These are phyloP conservation scores for Colossoma macropomum DNA, from an alignment of 2,113 vertebrate genomes.

Conservation along the genomic window DNA sequence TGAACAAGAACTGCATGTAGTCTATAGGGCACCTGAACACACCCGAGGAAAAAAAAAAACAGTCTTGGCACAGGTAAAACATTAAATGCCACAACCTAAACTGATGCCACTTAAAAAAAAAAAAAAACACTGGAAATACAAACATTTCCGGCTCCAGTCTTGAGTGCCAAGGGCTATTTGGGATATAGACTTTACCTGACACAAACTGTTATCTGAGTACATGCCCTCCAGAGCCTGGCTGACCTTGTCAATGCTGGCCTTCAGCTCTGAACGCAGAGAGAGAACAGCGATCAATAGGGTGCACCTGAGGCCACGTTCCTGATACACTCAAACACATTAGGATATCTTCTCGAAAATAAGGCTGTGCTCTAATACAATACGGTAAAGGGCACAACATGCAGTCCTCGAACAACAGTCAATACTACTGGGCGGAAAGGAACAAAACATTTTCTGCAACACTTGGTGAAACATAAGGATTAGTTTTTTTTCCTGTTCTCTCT, in stretches of 20 bases:
- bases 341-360: conserved; percentile 57
- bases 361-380: conserved; percentile 47
- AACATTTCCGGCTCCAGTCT: conserved; percentile 14
- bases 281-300: conserved; percentile 57
- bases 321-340: conserved; percentile 59
- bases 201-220: conserved; percentile 88
- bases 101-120: not conserved
- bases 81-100: not conserved
- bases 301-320: conserved; percentile 51
- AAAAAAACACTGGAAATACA: conserved; percentile 37
- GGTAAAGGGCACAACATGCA: conserved; percentile 48
- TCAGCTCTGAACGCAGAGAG: conserved; percentile 82
- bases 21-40: conserved; percentile 87
- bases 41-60: conserved; percentile 10
- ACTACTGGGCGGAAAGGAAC: conserved; percentile 23
- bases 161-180: conserved; percentile 37
- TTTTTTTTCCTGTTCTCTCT: conserved; percentile 37
- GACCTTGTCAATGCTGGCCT: conserved; percentile 82
- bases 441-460: conserved; percentile 28
- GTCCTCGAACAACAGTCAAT: conserved; percentile 35
- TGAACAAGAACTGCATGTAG: conserved; percentile 95
- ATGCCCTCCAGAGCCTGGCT: conserved; percentile 83
- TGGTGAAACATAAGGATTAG: conserved; percentile 9
- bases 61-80: not conserved
- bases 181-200: conserved; percentile 81